Evolutionary conservation across 2,113 vertebrate species (phyloP).

Genomic region (Ictalurus furcatus): DNA sequence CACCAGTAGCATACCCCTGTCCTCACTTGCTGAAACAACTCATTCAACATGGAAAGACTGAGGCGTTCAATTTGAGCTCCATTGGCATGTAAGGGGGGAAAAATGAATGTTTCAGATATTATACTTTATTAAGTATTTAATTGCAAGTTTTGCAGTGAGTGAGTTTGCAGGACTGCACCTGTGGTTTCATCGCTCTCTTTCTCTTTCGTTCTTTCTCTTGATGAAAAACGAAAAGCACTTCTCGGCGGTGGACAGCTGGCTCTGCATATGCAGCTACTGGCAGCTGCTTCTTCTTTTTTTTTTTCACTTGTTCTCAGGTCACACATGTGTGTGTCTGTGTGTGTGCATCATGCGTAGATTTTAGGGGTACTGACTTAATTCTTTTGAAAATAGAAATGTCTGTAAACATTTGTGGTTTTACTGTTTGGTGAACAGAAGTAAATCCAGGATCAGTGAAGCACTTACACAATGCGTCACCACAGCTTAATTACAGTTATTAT

Average conservation of each 20-base stretch:
- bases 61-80: not conserved
- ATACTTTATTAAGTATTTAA: not conserved
- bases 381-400: not conserved
- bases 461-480: not conserved
- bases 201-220: not conserved
- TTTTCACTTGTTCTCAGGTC: slow-evolving; percentile 55
- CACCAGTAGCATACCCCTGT: slow-evolving; percentile 32
- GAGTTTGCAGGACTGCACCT: slow-evolving; percentile 36
- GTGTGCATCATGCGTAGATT: slow-evolving; percentile 53
- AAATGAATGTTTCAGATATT: not conserved
- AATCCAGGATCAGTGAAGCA: not conserved
- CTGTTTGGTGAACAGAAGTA: slow-evolving; percentile 7
- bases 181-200: slow-evolving; percentile 35
- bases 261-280: slow-evolving; percentile 43
- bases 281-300: slow-evolving; percentile 62
- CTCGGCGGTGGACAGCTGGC: slow-evolving; percentile 48
- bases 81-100: not conserved
- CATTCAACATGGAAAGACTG: not conserved
- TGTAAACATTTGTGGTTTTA: not conserved
- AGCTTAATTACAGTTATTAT: slow-evolving; percentile 13
- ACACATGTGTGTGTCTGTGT: slow-evolving; percentile 37
- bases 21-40: slow-evolving; percentile 28
- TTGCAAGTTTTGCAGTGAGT: not conserved
- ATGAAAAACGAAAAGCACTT: slow-evolving; percentile 1
- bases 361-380: slow-evolving; percentile 63